Conservation (phyloP, 2,888 invertebrate genomes). For the Graphium colonna region DNA sequence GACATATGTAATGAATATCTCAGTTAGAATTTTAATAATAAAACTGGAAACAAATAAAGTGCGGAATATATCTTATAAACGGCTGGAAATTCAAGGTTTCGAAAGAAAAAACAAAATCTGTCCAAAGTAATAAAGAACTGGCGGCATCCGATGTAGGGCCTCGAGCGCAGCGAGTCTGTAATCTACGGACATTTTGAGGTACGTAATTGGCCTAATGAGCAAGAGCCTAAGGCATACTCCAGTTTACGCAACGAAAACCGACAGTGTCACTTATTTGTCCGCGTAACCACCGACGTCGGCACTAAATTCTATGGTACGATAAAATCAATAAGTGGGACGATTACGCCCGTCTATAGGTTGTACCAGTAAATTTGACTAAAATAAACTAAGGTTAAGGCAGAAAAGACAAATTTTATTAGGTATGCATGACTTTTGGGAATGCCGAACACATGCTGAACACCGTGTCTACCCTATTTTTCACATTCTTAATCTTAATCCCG, state of each 20-base stretch:
- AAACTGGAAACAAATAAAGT: not conserved
- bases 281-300: not conserved
- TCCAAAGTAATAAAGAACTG: conserved; percentile 51
- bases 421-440: no score
- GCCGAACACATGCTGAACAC: no score
- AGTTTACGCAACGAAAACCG: conserved; percentile 66
- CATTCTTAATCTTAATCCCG: no score
- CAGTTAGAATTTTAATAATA: not conserved
- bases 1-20: not conserved
- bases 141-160: conserved; percentile 65
- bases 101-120: conserved; percentile 40
- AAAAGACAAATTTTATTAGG: no score
- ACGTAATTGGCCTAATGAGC: conserved; percentile 72
- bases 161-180: conserved; percentile 55
- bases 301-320: conserved; percentile 10
- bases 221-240: conserved; percentile 62
- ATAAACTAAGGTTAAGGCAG: no score
- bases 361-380: not conserved
- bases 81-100: conserved; percentile 46
- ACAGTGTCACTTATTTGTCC: conserved; percentile 52
- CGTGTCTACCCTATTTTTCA: no score
- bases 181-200: conserved; percentile 71
- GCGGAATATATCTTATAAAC: conserved; percentile 4
- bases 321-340: not conserved
- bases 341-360: not conserved